Base-by-base conservation (phyloP, 2,797 vertebrate genomes). In the Anguilla anguilla region DNA sequence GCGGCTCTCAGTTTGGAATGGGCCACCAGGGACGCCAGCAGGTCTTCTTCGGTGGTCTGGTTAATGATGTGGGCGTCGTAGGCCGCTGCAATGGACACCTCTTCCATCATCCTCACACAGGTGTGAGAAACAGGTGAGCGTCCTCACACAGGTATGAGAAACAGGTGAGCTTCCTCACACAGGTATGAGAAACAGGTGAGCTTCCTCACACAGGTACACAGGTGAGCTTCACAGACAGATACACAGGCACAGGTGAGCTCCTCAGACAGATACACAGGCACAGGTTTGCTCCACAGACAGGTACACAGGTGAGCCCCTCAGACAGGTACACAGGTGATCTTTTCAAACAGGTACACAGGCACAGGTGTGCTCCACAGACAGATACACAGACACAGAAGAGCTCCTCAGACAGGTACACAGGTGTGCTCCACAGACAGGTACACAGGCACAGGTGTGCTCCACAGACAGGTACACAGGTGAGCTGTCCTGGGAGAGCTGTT, bases 51-150 rank as follows among this genome's bases (percentile, higher is more conserved):
- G 9, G 31, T 13, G 2, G 28, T 43, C 57, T 64, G 84, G 57
- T 85, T 64, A 7, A 85, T 85, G 84, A 85, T 59, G 59, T 85
- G 84, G 59, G 84, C 84, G 13, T 85, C 59, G 9, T 85, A 85
- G 31, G 84, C 84, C 59, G 10, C 59, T 9, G 31, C 59, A 31
- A 85, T 85, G 57, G 84, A 85, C 22, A 85, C 84, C 57, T 85
- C 84, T 13, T 85, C 84, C 84, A 85, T 85, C 84, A 85, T 85
- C 39, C 28, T 85, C 15, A 19, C 59, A 43, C 84, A 43, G 84
- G 51, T 57, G 17, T 9, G 22, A 84, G 15, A 39, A 13, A 39
- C 55, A 59, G 83, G 28, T 28, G 6, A n/a, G 6, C 61, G 39
- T 39, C 9, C n/a, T n/a, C 61, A 6, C 61, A 28, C 61, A 67